Conservation (phyloP, 1,140 invertebrate species). For the Drosophila yakuba region DNA sequence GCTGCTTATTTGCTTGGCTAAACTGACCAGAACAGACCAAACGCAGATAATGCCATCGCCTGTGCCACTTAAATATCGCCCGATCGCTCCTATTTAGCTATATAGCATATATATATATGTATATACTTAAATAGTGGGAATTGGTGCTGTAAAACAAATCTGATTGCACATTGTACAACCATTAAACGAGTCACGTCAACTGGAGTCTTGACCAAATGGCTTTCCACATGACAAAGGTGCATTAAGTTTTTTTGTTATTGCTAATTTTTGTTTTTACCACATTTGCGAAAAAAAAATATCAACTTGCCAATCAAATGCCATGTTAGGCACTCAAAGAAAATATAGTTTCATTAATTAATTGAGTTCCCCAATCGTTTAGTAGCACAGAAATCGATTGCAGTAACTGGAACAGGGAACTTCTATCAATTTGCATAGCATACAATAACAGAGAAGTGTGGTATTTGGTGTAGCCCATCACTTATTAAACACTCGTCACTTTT, state of each 20-base stretch:
- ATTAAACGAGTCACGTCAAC: constrained; percentile 55
- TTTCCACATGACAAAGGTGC: constrained; percentile 56
- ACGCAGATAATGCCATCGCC: constrained; percentile 20
- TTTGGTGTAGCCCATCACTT: constrained; percentile 50
- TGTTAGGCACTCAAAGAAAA: too few relatives aligned
- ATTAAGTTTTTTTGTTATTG: constrained; percentile 30
- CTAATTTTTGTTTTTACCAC: background rate
- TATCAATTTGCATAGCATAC: constrained; percentile 17
- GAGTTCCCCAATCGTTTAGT: too few relatives aligned
- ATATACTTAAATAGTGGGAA: background rate
- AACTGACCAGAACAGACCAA: constrained; percentile 45
- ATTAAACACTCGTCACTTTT: constrained; percentile 84
- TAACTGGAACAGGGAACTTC: background rate
- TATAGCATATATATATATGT: background rate
- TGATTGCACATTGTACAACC: constrained; percentile 48
- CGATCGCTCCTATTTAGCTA: constrained; percentile 18
- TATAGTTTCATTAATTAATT: too few relatives aligned
- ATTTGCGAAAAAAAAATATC: too few relatives aligned
- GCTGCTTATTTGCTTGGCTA: constrained; percentile 53
- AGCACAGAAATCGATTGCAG: too few relatives aligned
- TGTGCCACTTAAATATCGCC: constrained; percentile 25
- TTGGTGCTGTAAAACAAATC: constrained; percentile 34
- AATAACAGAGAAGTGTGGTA: constrained; percentile 10
- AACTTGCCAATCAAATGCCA: too few relatives aligned
- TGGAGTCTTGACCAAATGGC: constrained; percentile 18